phyloP scores from a whole-genome alignment of 2,888 invertebrate species.

The Zele albiditarsus region DNA sequence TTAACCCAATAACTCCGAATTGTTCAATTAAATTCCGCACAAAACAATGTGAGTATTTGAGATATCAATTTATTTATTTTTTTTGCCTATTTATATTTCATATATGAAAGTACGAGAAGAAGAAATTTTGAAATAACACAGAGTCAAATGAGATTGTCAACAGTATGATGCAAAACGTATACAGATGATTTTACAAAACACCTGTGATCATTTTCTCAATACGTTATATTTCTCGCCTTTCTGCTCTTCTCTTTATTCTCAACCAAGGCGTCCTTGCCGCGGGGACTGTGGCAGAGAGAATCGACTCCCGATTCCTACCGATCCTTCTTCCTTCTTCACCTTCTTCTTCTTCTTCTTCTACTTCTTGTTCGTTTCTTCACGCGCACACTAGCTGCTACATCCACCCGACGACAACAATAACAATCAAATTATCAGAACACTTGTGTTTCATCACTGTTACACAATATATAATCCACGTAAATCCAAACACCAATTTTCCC shows the following conservation, averaged over 20 bases:
- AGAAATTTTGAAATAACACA: not conserved
- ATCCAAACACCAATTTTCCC: not conserved
- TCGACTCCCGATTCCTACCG: conserved; percentile 31
- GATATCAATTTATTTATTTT: not conserved
- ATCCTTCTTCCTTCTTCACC: conserved; percentile 10
- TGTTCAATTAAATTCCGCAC: conserved; percentile 15
- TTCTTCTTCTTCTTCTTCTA: conserved; percentile 9
- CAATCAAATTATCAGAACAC: not conserved
- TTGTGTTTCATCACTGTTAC: not conserved
- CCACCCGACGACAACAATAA: not conserved
- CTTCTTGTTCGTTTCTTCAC: not conserved
- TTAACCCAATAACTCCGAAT: conserved; percentile 20
- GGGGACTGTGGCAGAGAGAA: conserved; percentile 51
- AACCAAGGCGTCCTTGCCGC: conserved; percentile 53
- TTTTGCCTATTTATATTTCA: not conserved
- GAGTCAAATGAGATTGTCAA: conserved; percentile 17
- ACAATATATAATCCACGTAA: not conserved
- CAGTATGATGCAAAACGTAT: conserved; percentile 30
- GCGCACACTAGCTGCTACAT: not conserved
- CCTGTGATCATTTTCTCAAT: conserved; percentile 33
- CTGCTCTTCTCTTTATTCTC: conserved; percentile 45
- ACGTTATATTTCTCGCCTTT: conserved; percentile 27
- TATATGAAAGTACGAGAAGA: not conserved
- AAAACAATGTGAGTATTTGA: not conserved
- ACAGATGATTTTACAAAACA: conserved; percentile 33